These are phyloP conservation scores for Ctena decussata DNA, from an alignment of 2,888 invertebrate species.

Conservation along the genomic window DNA sequence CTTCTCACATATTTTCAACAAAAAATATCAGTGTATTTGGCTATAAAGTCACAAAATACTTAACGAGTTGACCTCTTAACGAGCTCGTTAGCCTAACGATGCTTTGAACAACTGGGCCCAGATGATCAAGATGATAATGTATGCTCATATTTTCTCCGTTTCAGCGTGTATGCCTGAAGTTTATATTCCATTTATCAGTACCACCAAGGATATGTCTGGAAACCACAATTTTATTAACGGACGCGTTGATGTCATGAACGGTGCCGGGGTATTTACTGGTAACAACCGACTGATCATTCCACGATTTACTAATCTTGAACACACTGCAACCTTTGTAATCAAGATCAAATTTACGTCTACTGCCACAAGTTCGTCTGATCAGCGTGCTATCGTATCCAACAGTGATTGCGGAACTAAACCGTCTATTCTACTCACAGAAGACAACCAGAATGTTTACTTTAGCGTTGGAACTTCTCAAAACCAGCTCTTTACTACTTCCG, in stretches of 20 bases:
- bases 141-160: not conserved
- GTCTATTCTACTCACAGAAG: slow-evolving; percentile 71
- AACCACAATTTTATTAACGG: slow-evolving; percentile 58
- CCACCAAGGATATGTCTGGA: slow-evolving; percentile 64
- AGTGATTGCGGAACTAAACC: slow-evolving; percentile 73
- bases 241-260: slow-evolving; percentile 67
- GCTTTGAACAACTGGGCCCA: too few relatives aligned
- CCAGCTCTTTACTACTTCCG: slow-evolving; percentile 39
- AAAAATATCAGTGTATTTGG: too few relatives aligned
- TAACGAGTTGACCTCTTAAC: too few relatives aligned
- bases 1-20: too few relatives aligned
- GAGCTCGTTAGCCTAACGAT: too few relatives aligned
- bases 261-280: slow-evolving; percentile 75
- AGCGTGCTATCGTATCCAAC: slow-evolving; percentile 75
- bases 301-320: slow-evolving; percentile 73
- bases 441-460: slow-evolving; percentile 56
- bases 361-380: not conserved
- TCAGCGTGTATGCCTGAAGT: slow-evolving; percentile 67
- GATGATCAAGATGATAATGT: too few relatives aligned
- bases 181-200: slow-evolving; percentile 64
- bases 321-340: slow-evolving; percentile 72
- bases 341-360: slow-evolving; percentile 67
- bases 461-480: slow-evolving; percentile 52
- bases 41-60: too few relatives aligned
- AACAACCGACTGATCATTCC: slow-evolving; percentile 74